Evolutionary conservation across 2,797 vertebrate species (phyloP), one percentile per base, ranked within the genome.

Genomic region (Myotis pilosus): DNA sequence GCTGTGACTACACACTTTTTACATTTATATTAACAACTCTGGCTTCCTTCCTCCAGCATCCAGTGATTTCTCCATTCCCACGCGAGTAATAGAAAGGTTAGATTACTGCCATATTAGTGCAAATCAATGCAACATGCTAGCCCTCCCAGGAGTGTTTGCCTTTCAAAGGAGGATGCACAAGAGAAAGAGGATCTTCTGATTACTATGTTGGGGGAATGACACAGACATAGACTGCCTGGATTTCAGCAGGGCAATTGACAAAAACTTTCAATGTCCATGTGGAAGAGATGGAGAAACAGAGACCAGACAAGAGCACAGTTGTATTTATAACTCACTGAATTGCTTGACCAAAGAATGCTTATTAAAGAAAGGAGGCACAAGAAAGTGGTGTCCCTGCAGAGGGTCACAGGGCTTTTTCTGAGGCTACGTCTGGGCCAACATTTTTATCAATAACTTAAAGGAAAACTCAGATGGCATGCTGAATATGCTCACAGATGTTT

Each of bases 391-490:
- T 60, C 47, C 90, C 87, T 92, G 25, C 71, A 76, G 22, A 91
- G 22, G 71, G 66, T 78, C 89, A 68, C 6, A 16, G 78, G 44
- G 64, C 72, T 89, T 53, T 93, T 88, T 36, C 72, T 47, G 69
- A 64, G 53, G 30, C 75, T 72, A 75, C 13, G 19, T 87, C 62
- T 74, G 72, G 23, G 47, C 88, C 72, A 44, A 95, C 36, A 74
- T 53, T 87, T 89, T 92, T 76, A 89, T 89, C 84, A 96, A 33
- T 79, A 89, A 87, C 74, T 47, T 92, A 30, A 93, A 64, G 38
- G n/a, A 57, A 86, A 93, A 80, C 62, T 88, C 30, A 92, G 89
- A 86, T 68, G 75, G 81, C 23, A 4, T 38, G 33, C 69, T 68
- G 57, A 91, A 23, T 57, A 49, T 19, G 5, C 51, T 76, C 38